Evolutionary conservation across 2,797 vertebrate genomes (phyloP), one percentile per base, ranked within the genome.

Genomic region (Antrozous pallidus): DNA sequence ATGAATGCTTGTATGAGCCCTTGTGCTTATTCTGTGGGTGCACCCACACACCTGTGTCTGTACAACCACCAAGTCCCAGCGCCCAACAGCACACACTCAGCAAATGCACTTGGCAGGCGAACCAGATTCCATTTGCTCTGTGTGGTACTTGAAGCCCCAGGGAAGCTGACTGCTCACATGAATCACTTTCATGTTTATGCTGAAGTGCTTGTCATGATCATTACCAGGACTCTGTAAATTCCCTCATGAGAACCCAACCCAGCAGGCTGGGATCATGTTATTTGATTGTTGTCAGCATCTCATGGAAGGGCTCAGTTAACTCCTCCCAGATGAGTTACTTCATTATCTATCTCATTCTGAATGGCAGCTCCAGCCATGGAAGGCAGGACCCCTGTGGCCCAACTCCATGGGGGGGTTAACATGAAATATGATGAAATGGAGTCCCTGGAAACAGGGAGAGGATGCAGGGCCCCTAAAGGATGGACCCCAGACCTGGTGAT

Each of bases 261-360:
- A 10, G 42, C 40, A 45, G 45, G 31, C n/a, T 40, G 17, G 49
- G 63, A 79, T 79, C 36, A 18, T 13, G 82, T 88, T 54, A 33
- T 51, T 83, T 24, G 36, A 42, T 16, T 51, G 45, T 82, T 38
- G 18, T 49, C 88, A 81, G 61, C 61, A 73, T 56, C 45, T 89
- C 42, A 11, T 9, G 11, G 63, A 65, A 94, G 36, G 65, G 54
- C 54, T 75, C 81, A 40, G 40, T 31, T 63, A 36, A 81, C 42
- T 85, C 56, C 74, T 91, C 83, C 79, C 36, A 11, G 31, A 28
- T 1, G 7, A 65, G 71, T 77, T 24, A 54, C 70, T 67, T 42
- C 49, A n/a, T 77, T 33, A 74, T 58, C 47, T 71, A 31, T 47
- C 80, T 95, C 79, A n/a, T 83, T 51, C 83, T 54, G 80, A 89